phyloP scores from a whole-genome alignment of 2,797 vertebrate genomes.

The Phoxinus dragarum region DNA sequence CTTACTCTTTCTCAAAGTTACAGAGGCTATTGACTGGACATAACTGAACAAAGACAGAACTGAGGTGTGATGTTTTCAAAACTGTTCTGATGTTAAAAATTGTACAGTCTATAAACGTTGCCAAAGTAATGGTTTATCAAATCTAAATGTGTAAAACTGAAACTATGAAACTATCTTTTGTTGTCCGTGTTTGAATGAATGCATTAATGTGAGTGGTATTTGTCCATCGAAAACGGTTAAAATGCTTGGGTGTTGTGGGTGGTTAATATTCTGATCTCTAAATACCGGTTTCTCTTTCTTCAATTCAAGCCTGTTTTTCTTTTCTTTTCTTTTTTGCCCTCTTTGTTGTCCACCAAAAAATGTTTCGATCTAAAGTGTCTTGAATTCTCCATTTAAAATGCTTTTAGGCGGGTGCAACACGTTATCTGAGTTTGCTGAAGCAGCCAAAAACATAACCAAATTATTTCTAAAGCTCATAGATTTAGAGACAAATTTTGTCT shows the following conservation, averaged over 20 bases:
- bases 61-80: background rate
- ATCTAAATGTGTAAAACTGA: background rate
- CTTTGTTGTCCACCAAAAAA: background rate
- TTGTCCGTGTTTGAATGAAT: background rate
- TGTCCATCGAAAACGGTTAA: no score
- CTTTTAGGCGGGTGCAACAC: background rate
- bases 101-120: background rate
- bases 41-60: background rate
- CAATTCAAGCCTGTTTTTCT: background rate
- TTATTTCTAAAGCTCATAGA: constrained; percentile 9
- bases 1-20: background rate
- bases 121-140: background rate
- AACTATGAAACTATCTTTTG: background rate
- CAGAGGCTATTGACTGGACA: background rate
- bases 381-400: constrained; percentile 8
- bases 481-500: background rate
- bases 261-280: background rate
- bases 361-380: background rate
- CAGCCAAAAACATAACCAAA: constrained; percentile 34
- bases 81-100: background rate
- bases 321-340: background rate
- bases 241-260: background rate
- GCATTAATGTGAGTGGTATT: no score
- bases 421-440: background rate
- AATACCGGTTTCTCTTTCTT: background rate